Base-by-base conservation (phyloP, 1,140 invertebrate species). In the Tetramorium alpestre region DNA sequence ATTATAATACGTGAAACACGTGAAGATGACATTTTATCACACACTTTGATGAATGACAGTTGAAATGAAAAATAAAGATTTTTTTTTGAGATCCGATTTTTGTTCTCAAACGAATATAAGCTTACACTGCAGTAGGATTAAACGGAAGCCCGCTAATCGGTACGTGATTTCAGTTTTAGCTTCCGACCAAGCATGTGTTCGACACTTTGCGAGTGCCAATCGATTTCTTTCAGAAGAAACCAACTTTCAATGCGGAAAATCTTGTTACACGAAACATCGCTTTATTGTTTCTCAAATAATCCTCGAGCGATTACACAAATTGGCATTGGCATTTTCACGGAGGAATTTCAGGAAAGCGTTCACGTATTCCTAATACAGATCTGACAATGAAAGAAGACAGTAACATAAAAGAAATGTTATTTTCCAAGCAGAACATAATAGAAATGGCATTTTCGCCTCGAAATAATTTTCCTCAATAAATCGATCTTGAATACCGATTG, bases 101-200 rank as follows among this genome's bases (percentile, higher is more conserved):
- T 28, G 25, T 58, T 77, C 75, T 47, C 25, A 25, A 77, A 64
- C 44, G 38, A 28, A 25, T 44, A n/a, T 28, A 28, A 13, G 8
- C 16, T n/a, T 25, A 64, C 18, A n/a, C 18, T 38, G 49, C 18
- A 3, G n/a, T 56, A 28, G 28, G 70, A 84, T 76, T 62, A 60
- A 38, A 47, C n/a, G 44, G 47, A 87, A 85, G 49, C 62, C n/a
- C 38, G 72, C 8, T 85, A 85, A 87, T 86, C 69, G n/a, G 3
- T 16, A 10, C 47, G 56, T 54, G 41, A 86, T 77, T 47, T 64
- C 5, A 64, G 64, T 72, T 54, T 56, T 56, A 86, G 44, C 22
- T 73, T 47, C 47, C 8, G 6, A 49, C 22, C 8, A 54, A 58
- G 22, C 64, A 85, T 28, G 44, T 65, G 49, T 51, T 10, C 38